Conservation (phyloP, 2,113 vertebrate species). For the Catharus fuscescens region DNA sequence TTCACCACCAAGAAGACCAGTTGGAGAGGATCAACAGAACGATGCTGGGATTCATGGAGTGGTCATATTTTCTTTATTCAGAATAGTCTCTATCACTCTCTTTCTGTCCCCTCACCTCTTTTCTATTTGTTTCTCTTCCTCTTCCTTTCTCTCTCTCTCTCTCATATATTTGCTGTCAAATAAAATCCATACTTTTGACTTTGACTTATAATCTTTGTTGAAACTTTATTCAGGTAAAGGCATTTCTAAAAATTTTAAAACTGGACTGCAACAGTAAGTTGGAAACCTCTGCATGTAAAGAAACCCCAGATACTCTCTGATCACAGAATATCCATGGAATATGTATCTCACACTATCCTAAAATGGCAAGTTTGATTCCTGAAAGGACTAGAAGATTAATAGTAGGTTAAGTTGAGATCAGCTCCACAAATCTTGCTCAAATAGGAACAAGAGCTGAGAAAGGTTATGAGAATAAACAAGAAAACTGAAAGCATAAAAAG, state of each 20-base stretch:
- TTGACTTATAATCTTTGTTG: background rate
- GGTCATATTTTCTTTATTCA: background rate
- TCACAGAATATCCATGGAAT: background rate
- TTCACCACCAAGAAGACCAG: background rate
- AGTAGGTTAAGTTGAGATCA: background rate
- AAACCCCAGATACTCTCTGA: background rate
- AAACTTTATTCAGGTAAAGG: background rate
- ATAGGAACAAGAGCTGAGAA: background rate
- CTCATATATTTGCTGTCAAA: background rate
- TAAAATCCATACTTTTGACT: background rate
- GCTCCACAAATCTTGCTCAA: background rate
- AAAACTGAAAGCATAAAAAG: background rate
- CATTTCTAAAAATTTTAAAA: background rate
- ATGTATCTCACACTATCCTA: background rate
- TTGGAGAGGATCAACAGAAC: rapidly evolving
- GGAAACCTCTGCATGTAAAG: background rate
- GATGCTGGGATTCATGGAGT: rapidly evolving
- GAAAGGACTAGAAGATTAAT: background rate
- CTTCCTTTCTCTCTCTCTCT: background rate
- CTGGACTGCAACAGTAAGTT: background rate
- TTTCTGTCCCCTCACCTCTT: background rate
- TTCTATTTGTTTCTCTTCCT: background rate
- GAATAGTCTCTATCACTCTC: background rate
- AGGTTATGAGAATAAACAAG: background rate
- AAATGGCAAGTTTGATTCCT: background rate